phyloP scores from a whole-genome alignment of 1,140 invertebrate species.

The Lepidostoma basale region DNA sequence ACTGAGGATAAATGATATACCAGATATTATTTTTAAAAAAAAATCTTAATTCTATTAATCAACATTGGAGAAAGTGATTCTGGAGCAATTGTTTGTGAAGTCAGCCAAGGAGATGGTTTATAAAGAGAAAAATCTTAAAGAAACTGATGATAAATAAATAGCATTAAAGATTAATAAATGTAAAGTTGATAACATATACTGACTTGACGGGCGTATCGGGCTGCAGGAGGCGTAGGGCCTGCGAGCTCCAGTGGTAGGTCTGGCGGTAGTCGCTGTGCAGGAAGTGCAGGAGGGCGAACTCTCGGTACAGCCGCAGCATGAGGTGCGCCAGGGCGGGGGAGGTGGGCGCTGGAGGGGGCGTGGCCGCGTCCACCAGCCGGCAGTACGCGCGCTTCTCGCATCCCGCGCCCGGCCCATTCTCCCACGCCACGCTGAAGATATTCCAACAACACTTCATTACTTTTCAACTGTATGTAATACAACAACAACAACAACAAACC shows the following conservation, averaged over 20 bases:
- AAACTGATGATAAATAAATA: too few species aligned
- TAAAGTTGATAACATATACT: too few species aligned
- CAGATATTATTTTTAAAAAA: too few species aligned
- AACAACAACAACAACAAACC: too few species aligned
- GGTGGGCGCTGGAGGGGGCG: slow-evolving; percentile 37
- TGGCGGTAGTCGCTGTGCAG: slow-evolving; percentile 82
- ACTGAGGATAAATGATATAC: too few species aligned
- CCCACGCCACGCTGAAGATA: neutral
- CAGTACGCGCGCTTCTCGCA: slow-evolving; percentile 43
- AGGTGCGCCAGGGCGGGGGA: slow-evolving; percentile 53
- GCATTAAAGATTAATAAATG: too few species aligned
- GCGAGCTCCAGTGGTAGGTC: slow-evolving; percentile 73
- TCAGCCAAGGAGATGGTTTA: too few species aligned
- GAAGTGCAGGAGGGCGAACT: slow-evolving; percentile 81
- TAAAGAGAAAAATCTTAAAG: too few species aligned
- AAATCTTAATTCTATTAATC: too few species aligned
- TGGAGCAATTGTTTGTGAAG: too few species aligned
- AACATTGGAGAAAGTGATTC: too few species aligned
- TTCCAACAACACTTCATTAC: neutral
- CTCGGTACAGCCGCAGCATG: slow-evolving; percentile 73
- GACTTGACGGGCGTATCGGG: slow-evolving; percentile 57
- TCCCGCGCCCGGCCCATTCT: neutral
- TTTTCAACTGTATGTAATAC: too few species aligned
- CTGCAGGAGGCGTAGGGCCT: slow-evolving; percentile 71
- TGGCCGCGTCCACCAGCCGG: slow-evolving; percentile 32